Percentiles rank a stretch among this genome's conserved stretches.
Evolutionary conservation across 2,888 invertebrate genomes (phyloP).

Genomic region (Drosophila pseudotakahashii): DNA sequence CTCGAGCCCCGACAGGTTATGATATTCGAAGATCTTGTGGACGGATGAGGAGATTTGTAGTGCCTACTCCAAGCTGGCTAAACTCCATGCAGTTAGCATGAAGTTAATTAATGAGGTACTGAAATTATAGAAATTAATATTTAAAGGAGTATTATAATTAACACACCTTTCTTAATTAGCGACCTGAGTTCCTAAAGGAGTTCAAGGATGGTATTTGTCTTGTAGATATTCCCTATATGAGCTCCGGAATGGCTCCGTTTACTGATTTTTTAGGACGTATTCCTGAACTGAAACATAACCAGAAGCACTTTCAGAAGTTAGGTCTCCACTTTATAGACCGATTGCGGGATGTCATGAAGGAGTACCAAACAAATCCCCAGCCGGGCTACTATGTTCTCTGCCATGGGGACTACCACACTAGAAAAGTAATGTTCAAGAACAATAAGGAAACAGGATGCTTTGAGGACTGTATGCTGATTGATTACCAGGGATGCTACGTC

Average conservation of each 20-base stretch:
- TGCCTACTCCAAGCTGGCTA: slow-evolving; percentile 82
- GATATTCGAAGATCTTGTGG: slow-evolving; percentile 71
- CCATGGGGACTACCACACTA: slow-evolving; percentile 74
- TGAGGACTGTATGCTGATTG: slow-evolving; percentile 69
- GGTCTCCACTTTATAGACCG: background rate
- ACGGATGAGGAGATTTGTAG: slow-evolving; percentile 81
- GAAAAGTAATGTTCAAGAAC: slow-evolving; percentile 71
- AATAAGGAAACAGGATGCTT: slow-evolving; percentile 23
- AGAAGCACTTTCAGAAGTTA: slow-evolving; percentile 46
- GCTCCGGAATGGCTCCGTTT: slow-evolving; percentile 45
- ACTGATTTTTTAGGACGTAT: slow-evolving; percentile 45
- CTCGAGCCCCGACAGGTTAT: slow-evolving; percentile 52
- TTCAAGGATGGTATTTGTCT: slow-evolving; percentile 78
- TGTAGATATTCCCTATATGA: slow-evolving; percentile 49
- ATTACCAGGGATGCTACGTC: slow-evolving; percentile 68
- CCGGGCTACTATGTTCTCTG: slow-evolving; percentile 61
- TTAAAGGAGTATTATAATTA: background rate
- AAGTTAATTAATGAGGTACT: slow-evolving; percentile 76
- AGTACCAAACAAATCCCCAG: slow-evolving; percentile 47
- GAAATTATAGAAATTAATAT: background rate
- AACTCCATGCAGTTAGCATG: slow-evolving; percentile 84
- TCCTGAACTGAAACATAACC: slow-evolving; percentile 42
- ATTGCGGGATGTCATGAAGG: slow-evolving; percentile 9
- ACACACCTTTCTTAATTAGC: slow-evolving; percentile 1
- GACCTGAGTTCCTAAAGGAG: slow-evolving; percentile 45